Conservation (phyloP, 2,888 invertebrate species). For the Pyrocoelia pectoralis region DNA sequence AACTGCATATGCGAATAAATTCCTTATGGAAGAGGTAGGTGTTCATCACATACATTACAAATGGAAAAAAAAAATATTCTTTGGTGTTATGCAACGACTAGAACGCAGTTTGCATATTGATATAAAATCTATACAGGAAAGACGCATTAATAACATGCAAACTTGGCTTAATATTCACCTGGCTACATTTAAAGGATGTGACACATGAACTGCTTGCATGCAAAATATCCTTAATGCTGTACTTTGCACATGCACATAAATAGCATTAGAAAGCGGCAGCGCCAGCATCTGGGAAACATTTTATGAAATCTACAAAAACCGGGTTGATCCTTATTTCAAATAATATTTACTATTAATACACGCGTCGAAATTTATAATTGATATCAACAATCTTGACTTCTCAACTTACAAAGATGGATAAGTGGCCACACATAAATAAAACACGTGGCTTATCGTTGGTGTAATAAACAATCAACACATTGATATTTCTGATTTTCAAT, state of each 20-base stretch:
- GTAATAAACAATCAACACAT: conserved; percentile 22
- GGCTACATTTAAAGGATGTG: conserved; percentile 49
- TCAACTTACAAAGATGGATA: background rate
- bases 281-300: background rate
- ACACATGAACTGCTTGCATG: conserved; percentile 49
- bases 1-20: conserved; percentile 12
- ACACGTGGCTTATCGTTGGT: conserved; percentile 18
- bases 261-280: conserved; percentile 19
- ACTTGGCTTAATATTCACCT: conserved; percentile 50
- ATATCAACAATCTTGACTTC: conserved; percentile 5
- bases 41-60: conserved; percentile 23
- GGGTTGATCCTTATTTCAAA: background rate
- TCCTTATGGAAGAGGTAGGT: too few relatives aligned
- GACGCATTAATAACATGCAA: conserved; percentile 47
- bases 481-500: background rate
- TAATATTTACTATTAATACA: background rate
- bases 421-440: conserved; percentile 19
- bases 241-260: conserved; percentile 32
- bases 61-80: conserved; percentile 33
- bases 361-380: background rate
- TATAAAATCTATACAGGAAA: conserved; percentile 46
- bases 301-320: background rate
- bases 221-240: conserved; percentile 43
- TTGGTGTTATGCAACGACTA: conserved; percentile 41
- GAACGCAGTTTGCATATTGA: conserved; percentile 40